Evolutionary conservation across 2,113 vertebrate species (phyloP).

Genomic region (Thamnaconus septentrionalis): DNA sequence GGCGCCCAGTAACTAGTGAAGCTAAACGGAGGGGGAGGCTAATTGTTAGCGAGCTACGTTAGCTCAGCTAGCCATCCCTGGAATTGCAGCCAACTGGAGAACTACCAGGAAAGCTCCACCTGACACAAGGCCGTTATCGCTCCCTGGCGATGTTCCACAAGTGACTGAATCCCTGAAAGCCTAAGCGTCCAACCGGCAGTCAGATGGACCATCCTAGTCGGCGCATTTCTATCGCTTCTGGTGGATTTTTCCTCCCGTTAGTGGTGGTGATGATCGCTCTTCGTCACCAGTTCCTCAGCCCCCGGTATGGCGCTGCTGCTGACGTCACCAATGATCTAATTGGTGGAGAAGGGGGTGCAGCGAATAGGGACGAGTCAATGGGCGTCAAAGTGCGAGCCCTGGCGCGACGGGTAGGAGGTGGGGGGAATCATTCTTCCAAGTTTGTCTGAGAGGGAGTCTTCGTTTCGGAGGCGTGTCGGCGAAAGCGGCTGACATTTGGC

Average conservation of each 20-base stretch:
- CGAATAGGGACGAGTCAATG: slow-evolving; percentile 43
- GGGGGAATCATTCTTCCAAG: slow-evolving; percentile 33
- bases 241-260: slow-evolving; percentile 50
- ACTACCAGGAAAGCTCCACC: slow-evolving; percentile 37
- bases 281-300: slow-evolving; percentile 67
- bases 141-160: not conserved
- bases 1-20: slow-evolving; percentile 33
- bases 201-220: slow-evolving; percentile 36
- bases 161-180: not conserved
- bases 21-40: slow-evolving; percentile 55
- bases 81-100: slow-evolving; percentile 54
- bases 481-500: slow-evolving; percentile 53
- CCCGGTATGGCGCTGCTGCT: slow-evolving; percentile 61
- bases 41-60: slow-evolving; percentile 57
- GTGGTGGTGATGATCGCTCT: slow-evolving; percentile 46
- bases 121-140: slow-evolving; percentile 28
- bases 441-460: slow-evolving; percentile 62
- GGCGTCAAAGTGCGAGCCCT: too few relatives aligned
- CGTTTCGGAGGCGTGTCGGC: slow-evolving; percentile 63
- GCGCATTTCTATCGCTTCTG: slow-evolving; percentile 56
- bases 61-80: slow-evolving; percentile 61
- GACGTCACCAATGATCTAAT: slow-evolving; percentile 49
- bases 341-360: slow-evolving; percentile 44
- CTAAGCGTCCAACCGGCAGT: slow-evolving; percentile 24
- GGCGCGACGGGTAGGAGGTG: too few relatives aligned